Conservation (phyloP, 2,888 invertebrate genomes). For the Agonopterix arenella region DNA sequence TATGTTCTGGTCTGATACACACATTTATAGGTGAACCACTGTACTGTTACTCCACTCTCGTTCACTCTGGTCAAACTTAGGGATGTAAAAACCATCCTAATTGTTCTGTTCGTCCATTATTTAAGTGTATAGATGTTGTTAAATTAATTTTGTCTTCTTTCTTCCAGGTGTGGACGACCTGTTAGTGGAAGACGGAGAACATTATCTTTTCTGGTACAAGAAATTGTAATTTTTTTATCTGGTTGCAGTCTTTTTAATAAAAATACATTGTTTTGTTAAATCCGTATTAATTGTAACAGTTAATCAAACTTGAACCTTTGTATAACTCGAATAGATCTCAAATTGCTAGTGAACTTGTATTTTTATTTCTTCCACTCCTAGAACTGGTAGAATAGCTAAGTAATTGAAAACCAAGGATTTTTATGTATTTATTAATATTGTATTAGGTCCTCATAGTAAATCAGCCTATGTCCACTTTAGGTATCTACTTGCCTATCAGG, state of each 20-base stretch:
- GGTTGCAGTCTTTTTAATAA: not conserved
- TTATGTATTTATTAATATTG: too few relatives aligned
- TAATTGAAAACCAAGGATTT: not conserved
- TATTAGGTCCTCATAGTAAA: too few relatives aligned
- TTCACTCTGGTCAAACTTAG: not conserved
- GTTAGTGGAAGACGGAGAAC: conserved; percentile 90
- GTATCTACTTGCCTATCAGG: too few relatives aligned
- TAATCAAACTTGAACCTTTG: not conserved
- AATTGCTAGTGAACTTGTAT: not conserved
- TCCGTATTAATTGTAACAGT: not conserved
- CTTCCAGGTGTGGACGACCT: conserved; percentile 90
- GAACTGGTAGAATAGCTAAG: not conserved
- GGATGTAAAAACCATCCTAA: not conserved
- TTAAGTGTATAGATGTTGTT: not conserved
- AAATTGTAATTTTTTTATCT: conserved; percentile 83
- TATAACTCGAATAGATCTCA: not conserved
- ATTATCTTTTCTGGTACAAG: conserved; percentile 95
- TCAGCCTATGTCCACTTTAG: too few relatives aligned
- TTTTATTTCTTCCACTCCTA: not conserved
- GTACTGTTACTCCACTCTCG: not conserved
- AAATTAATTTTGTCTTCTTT: conserved; percentile 9
- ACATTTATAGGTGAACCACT: too few relatives aligned
- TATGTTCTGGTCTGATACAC: too few relatives aligned
- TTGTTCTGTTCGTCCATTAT: not conserved
- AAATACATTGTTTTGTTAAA: not conserved